A percentile compares a stretch with the other conserved stretches of the same genome.
Conservation (phyloP, 2,797 vertebrate species). For the Leucoraja ocellata region DNA sequence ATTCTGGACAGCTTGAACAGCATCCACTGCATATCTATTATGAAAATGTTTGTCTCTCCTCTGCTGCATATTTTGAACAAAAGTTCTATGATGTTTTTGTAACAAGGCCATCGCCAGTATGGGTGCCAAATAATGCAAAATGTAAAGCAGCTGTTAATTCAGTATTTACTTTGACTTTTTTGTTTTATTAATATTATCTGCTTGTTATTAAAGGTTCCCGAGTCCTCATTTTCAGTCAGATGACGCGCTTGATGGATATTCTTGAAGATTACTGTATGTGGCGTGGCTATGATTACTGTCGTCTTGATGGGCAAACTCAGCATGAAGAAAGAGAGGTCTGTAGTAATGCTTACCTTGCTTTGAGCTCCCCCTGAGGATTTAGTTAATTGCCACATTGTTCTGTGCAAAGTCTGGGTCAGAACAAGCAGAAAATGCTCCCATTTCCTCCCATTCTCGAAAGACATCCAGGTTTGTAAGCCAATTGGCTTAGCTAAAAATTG, state of each 20-base stretch:
- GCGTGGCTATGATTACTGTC: conserved; percentile 69
- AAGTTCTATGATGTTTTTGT: not conserved
- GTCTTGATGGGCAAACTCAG: conserved; percentile 67
- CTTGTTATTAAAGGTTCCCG: conserved; percentile 57
- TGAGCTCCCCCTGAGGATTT: not conserved
- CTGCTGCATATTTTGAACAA: not conserved
- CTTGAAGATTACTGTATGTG: conserved; percentile 74
- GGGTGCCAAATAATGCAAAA: not conserved
- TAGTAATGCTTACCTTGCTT: not conserved
- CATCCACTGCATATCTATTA: not conserved
- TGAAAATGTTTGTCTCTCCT: not conserved
- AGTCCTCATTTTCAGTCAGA: conserved; percentile 69
- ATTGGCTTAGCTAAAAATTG: not conserved
- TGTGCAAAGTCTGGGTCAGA: too few species aligned
- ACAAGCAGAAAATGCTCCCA: not conserved
- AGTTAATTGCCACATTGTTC: not conserved
- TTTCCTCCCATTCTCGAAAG: too few species aligned
- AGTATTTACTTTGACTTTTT: conserved; percentile 26
- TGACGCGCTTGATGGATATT: conserved; percentile 70
- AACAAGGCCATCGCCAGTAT: not conserved
- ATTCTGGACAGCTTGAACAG: not conserved
- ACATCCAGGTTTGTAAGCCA: too few species aligned
- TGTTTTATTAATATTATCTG: conserved; percentile 42
- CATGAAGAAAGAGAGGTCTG: conserved; percentile 69
- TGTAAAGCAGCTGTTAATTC: not conserved